Percentiles rank a stretch among this genome's conserved stretches.
Evolutionary conservation across 1,140 invertebrate genomes (phyloP).

Genomic region (Ceratina japonica): DNA sequence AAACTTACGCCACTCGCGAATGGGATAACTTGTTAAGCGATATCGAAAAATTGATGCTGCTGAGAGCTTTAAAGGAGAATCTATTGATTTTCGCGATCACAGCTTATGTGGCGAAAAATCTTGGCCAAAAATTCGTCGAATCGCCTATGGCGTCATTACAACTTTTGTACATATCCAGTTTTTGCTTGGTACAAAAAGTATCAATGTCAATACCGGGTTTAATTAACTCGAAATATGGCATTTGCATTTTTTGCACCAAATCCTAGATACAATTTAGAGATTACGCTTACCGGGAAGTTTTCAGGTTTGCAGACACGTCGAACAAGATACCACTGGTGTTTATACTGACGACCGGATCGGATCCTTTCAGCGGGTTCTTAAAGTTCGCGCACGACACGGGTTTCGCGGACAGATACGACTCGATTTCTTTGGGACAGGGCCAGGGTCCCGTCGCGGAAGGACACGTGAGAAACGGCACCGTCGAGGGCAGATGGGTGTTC

Average conservation of each 20-base stretch:
- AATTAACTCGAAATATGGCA: neutral
- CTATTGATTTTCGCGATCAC: slow-evolving; percentile 89
- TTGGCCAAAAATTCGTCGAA: slow-evolving; percentile 90
- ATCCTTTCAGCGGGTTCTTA: slow-evolving; percentile 91
- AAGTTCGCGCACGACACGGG: slow-evolving; percentile 90
- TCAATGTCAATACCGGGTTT: neutral
- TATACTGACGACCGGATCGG: slow-evolving; percentile 93
- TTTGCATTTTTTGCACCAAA: too few relatives aligned
- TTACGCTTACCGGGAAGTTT: slow-evolving; percentile 14
- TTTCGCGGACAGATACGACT: slow-evolving; percentile 85
- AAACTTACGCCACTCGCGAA: slow-evolving; percentile 72
- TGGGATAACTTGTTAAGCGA: slow-evolving; percentile 83
- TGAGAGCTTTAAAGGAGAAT: slow-evolving; percentile 90
- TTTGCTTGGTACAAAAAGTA: too few relatives aligned
- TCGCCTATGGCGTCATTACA: slow-evolving; percentile 84
- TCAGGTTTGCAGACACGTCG: slow-evolving; percentile 87
- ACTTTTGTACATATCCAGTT: slow-evolving; percentile 82
- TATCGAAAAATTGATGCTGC: slow-evolving; percentile 91
- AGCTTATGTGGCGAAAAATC: slow-evolving; percentile 87
- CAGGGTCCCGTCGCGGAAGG: slow-evolving; percentile 91
- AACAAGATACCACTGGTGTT: slow-evolving; percentile 90
- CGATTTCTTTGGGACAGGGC: slow-evolving; percentile 94
- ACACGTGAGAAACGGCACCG: slow-evolving; percentile 86
- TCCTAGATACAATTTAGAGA: too few relatives aligned
- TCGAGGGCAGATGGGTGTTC: slow-evolving; percentile 90